Evolutionary conservation across 2,113 vertebrate species (phyloP).

Genomic region (Edolisoma coerulescens): DNA sequence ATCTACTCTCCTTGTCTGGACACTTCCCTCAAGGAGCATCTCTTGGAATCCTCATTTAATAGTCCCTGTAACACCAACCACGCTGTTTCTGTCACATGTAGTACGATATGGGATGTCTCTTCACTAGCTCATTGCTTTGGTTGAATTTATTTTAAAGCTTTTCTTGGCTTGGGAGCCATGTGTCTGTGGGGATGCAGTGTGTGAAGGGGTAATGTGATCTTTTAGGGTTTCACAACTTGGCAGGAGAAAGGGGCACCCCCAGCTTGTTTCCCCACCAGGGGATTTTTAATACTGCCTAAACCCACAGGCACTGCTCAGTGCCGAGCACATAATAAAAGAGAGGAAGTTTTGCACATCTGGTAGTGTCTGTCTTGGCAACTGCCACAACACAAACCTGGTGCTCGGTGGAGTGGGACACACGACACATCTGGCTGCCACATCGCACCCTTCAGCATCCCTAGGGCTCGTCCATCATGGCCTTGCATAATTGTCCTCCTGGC

Average conservation of each 20-base stretch:
- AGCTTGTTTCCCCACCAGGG: neutral
- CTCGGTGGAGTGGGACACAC: neutral
- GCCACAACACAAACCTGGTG: neutral
- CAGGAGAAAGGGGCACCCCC: neutral
- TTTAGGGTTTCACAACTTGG: neutral
- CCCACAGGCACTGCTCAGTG: neutral
- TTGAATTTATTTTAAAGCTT: neutral
- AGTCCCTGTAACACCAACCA: neutral
- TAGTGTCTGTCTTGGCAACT: neutral
- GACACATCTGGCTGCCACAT: fast-evolving
- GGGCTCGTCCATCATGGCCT: neutral
- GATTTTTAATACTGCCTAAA: neutral
- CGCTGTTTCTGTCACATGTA: fast-evolving
- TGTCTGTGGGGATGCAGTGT: neutral
- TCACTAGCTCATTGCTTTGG: neutral
- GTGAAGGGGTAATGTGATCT: neutral
- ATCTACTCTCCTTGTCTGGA: neutral
- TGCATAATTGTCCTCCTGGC: too few species aligned
- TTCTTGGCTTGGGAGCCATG: neutral
- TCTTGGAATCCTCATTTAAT: neutral
- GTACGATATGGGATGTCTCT: too few species aligned
- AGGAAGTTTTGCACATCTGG: neutral
- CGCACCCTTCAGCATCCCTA: fast-evolving
- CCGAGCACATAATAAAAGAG: neutral
- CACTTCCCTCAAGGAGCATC: neutral